Evolutionary conservation across 64 coral and sea anemone species (phyloP), one percentile per base, ranked within the genome.

Genomic region (Montipora efflorescens): DNA sequence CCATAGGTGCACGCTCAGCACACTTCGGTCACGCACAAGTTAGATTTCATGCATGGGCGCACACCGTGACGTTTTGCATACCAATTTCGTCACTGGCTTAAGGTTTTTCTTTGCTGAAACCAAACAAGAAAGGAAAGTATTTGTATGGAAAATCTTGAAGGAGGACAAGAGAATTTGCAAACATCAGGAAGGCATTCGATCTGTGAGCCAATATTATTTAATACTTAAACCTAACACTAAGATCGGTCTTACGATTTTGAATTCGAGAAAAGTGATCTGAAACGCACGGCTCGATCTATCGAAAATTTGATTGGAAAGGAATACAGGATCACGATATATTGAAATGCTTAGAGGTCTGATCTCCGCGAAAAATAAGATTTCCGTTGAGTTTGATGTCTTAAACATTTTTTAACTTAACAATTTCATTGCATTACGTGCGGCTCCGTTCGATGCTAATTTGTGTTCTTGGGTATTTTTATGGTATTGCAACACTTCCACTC

Each of bases 151-250:
- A 53, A 15, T 66, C 28, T 71, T 71, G 19, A 86, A 8, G 82
- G 19, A 71, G 47, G 46, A 71, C 59, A 47, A 67, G 3, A 44
- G 16, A 45, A 50, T 49, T 50, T 18, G 82, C 47, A 71, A 68
- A 67, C 82, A 50, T 12, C 12, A 72, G 19, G n/a, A 2, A 72
- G 82, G 66, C 19, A 71, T 44, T 69, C 66, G 66, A 86, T 8
- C 7, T 67, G 44, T 69, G 71, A 67, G 47, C 64, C 45, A 72
- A 48, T 49, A 71, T 71, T 86, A 45, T 86, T 86, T 49, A 86
- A 48, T 71, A 85, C 69, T 85, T 71, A 69, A 71, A 71, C 6
- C 11, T 72, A 66, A 86, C 15, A 18, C 14, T 1, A 53, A 46
- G 9, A 15, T 14, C 43, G 59, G 55, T 84, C 44, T 11, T 47